A percentile compares a stretch with the other conserved stretches of the same genome.
Evolutionary conservation across 2,888 invertebrate genomes (phyloP).

Genomic region (Callimorpha dominula): DNA sequence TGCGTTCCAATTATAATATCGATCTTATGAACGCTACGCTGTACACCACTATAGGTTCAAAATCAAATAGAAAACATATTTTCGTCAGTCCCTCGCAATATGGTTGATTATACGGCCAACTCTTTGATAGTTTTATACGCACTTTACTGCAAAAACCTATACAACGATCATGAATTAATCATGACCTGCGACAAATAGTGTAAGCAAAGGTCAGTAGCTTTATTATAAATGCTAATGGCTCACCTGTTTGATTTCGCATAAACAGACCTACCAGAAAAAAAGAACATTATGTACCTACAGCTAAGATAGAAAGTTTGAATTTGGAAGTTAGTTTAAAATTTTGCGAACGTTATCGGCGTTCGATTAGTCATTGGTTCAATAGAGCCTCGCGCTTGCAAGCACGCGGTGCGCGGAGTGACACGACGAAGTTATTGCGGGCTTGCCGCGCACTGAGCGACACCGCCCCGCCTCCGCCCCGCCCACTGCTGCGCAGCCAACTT

Average conservation of each 20-base stretch:
- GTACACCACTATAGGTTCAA: constrained; percentile 39
- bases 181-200: constrained; percentile 82
- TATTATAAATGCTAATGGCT: constrained; percentile 69
- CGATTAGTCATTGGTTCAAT: constrained; percentile 41
- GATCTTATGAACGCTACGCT: constrained; percentile 61
- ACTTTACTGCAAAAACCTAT: constrained; percentile 75
- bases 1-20: constrained; percentile 78
- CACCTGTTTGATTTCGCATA: constrained; percentile 72
- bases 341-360: constrained; percentile 31
- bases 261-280: constrained; percentile 23
- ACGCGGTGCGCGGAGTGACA: constrained; percentile 62
- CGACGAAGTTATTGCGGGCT: constrained; percentile 50
- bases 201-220: constrained; percentile 80
- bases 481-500: constrained; percentile 73
- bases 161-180: constrained; percentile 77
- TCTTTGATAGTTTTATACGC: constrained; percentile 64
- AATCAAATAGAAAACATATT: constrained; percentile 46
- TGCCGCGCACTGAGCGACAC: constrained; percentile 63
- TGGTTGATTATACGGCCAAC: constrained; percentile 53
- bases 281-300: not conserved
- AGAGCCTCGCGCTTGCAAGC: constrained; percentile 65
- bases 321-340: constrained; percentile 30
- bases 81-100: constrained; percentile 48
- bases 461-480: constrained; percentile 76
- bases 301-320: constrained; percentile 13